Percentiles rank a stretch among this genome's conserved stretches.
These are phyloP conservation scores for pig (Sus scrofa) DNA, from an alignment of 2,113 vertebrate genomes.

Conservation along the genomic window T2T-Sscrofa CM000822.6:9163001-9163500, in stretches of 20 bases:
- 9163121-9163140: background rate
- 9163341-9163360: background rate
- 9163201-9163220: background rate
- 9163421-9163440: background rate
- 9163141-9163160: background rate
- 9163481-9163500: background rate
- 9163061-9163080: constrained; percentile 6
- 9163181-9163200: background rate
- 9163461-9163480: background rate
- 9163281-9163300: background rate
- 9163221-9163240: background rate
- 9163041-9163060: background rate
- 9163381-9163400: background rate
- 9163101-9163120: background rate
- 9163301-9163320: background rate
- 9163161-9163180: background rate
- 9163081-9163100: constrained; percentile 46
- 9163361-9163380: background rate
- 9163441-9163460: background rate
- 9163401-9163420: background rate
- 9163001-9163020: background rate
- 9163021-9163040: background rate
- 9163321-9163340: background rate
- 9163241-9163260: background rate
- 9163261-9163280: background rate